phyloP scores from a whole-genome alignment of 2,888 invertebrate species.

The Acrobasis consociella region DNA sequence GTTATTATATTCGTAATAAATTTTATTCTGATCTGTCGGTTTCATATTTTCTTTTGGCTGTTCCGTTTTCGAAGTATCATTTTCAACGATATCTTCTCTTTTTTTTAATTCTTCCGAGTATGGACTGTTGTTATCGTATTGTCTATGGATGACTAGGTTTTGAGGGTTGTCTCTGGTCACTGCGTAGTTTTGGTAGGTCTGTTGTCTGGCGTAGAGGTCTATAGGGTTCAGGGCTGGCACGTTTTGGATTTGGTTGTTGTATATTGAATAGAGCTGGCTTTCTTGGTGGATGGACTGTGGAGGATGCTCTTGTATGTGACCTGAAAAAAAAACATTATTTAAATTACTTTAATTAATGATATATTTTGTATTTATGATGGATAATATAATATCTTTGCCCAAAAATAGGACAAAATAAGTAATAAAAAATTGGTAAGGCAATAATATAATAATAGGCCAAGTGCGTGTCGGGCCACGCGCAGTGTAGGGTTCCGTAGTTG shows the following conservation, averaged over 20 bases:
- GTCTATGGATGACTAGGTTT: slow-evolving; percentile 67
- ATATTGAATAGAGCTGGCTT: slow-evolving; percentile 55
- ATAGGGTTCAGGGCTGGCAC: slow-evolving; percentile 54
- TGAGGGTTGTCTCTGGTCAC: slow-evolving; percentile 65
- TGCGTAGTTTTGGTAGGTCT: slow-evolving; percentile 60
- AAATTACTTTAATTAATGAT: no score
- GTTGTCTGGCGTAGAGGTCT: slow-evolving; percentile 58
- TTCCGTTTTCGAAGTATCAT: slow-evolving; percentile 50
- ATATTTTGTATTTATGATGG: no score
- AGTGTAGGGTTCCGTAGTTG: no score
- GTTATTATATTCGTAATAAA: slow-evolving; percentile 47
- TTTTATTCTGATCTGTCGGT: slow-evolving; percentile 64
- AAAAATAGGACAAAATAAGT: no score
- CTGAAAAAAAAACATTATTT: no score
- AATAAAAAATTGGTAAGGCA: no score
- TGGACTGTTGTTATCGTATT: slow-evolving; percentile 61
- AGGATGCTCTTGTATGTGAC: slow-evolving; percentile 50
- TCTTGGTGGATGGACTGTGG: slow-evolving; percentile 45
- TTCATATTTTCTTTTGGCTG: slow-evolving; percentile 71
- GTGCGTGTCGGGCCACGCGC: no score
- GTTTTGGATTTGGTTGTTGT: slow-evolving; percentile 52
- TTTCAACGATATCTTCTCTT: slow-evolving; percentile 27
- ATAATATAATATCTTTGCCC: no score
- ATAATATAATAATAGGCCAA: no score
- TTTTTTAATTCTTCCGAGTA: slow-evolving; percentile 64